Evolutionary conservation across 2,888 invertebrate species (phyloP).

Genomic region (Tribolium freemani): DNA sequence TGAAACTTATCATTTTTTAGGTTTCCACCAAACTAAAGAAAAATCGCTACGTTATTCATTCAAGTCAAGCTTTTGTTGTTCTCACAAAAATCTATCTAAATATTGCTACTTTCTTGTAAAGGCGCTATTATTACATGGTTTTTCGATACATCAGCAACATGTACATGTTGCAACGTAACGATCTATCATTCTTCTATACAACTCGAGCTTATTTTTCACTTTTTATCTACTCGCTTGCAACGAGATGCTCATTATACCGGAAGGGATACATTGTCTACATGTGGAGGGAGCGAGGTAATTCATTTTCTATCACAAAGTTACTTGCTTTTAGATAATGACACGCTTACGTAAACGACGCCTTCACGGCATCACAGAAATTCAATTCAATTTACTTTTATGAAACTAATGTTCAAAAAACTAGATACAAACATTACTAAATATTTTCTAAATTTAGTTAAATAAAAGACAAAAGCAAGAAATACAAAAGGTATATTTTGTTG

Average conservation of each 20-base stretch:
- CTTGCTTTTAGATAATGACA: neutral
- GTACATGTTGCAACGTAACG: neutral
- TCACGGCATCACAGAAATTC: neutral
- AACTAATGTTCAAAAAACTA: too few relatives aligned
- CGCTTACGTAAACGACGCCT: neutral
- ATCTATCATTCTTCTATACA: neutral
- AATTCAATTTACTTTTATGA: neutral
- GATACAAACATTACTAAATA: too few relatives aligned
- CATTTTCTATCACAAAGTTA: neutral
- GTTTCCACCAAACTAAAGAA: neutral
- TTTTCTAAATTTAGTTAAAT: too few relatives aligned
- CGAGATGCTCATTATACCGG: neutral
- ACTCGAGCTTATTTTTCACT: neutral
- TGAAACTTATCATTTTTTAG: constrained; percentile 30
- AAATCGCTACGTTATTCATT: neutral
- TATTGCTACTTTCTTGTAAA: neutral
- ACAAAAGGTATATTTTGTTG: too few relatives aligned
- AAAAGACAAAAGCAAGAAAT: too few relatives aligned
- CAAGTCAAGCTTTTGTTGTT: neutral
- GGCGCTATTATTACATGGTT: neutral
- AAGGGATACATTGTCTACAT: neutral
- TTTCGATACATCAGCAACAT: neutral
- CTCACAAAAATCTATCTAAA: neutral
- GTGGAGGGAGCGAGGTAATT: neutral
- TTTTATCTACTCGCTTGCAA: neutral